Conservation (phyloP, 1,140 invertebrate genomes). For the Ditylenchus dipsaci region DNA sequence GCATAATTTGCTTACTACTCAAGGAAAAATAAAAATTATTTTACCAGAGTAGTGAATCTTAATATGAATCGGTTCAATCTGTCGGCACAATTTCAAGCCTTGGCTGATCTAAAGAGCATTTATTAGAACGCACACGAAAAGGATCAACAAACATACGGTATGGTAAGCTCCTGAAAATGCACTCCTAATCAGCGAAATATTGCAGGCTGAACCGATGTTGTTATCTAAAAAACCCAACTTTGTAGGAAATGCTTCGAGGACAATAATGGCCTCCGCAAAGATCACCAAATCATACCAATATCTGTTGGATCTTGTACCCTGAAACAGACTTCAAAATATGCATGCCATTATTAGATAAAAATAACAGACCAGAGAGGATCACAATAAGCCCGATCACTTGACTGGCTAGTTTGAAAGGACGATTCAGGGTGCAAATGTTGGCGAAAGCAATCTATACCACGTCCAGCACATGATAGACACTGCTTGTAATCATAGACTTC, state of each 20-base stretch:
- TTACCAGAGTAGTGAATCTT: slow-evolving; percentile 6
- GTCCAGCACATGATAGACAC: too few relatives aligned
- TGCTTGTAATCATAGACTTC: slow-evolving; percentile 9
- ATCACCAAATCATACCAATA: neutral
- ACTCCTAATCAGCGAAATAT: slow-evolving; percentile 17
- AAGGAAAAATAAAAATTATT: too few relatives aligned
- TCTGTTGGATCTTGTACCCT: too few relatives aligned
- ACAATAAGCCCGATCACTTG: slow-evolving; percentile 11
- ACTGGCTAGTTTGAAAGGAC: neutral
- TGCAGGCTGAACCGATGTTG: slow-evolving; percentile 34
- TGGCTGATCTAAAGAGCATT: neutral
- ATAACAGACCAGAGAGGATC: neutral
- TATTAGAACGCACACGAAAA: too few relatives aligned
- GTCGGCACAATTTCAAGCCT: slow-evolving; percentile 8
- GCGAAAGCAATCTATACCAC: too few relatives aligned
- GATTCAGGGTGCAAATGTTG: neutral
- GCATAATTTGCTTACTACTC: too few relatives aligned
- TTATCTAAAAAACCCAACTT: slow-evolving; percentile 37
- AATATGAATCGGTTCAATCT: neutral
- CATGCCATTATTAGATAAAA: neutral
- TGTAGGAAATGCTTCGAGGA: neutral
- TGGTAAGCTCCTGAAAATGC: slow-evolving; percentile 21
- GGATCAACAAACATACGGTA: neutral
- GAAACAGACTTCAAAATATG: too few relatives aligned
- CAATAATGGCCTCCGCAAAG: neutral